Conservation (phyloP, 2,797 vertebrate species). For the Clarias laeviceps region DNA sequence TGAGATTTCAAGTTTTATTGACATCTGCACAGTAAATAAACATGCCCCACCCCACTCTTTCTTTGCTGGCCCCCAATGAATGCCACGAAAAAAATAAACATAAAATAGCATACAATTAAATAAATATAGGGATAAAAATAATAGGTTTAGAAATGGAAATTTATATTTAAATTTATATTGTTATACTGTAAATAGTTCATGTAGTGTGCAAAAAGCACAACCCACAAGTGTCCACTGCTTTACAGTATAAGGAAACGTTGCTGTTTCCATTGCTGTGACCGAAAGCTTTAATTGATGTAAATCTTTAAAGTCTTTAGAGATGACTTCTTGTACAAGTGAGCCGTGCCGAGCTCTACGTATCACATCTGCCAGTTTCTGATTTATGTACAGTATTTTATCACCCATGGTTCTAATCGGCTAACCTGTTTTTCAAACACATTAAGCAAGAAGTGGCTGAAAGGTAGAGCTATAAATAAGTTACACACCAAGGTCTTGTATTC, state of each 20-base stretch:
- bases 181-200: too few relatives aligned
- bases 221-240: neutral
- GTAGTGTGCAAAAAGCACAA: neutral
- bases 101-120: neutral
- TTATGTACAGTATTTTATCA: neutral
- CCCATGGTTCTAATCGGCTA: neutral
- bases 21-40: too few relatives aligned
- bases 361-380: neutral
- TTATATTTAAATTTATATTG: too few relatives aligned
- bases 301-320: neutral
- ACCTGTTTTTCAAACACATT: neutral
- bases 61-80: too few relatives aligned
- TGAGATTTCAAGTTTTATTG: too few relatives aligned
- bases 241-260: neutral
- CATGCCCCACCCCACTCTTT: too few relatives aligned
- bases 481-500: neutral
- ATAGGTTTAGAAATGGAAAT: neutral
- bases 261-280: neutral
- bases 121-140: neutral
- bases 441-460: neutral
- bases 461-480: conserved; percentile 5
- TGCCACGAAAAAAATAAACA: too few relatives aligned
- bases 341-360: neutral
- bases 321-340: neutral
- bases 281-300: neutral